Evolutionary conservation across 1,140 invertebrate species (phyloP), one percentile per base, ranked within the genome.

Genomic region (Lysiphlebus fabarum): DNA sequence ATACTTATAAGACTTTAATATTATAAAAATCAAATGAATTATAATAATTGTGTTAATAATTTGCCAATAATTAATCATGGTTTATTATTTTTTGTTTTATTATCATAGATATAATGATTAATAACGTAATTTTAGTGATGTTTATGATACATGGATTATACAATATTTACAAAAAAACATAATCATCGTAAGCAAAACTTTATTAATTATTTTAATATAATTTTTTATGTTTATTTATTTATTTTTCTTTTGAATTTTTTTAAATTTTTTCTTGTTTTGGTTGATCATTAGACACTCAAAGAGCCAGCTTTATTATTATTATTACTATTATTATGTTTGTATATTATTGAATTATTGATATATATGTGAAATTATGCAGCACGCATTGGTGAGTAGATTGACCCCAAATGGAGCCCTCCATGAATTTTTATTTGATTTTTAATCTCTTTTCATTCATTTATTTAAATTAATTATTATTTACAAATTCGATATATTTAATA

Each of bases 71-170:
- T 43, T 56, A 41, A 41, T 54, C 49, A 43, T 43, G 17, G 7
- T 48, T 57, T 37, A 55, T 78, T 77, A 77, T 79, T 26, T n/a
- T 4, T 26, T 77, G 68, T 76, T 78, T 71, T 75, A 77, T 73
- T 78, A 72, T 78, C 75, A 77, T 78, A 76, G 73, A 70, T 76
- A 76, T 79, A 79, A 78, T 78, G 72, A 76, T 77, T 71, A 72
- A 70, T 78, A 79, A 77, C 73, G 74, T 77, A 75, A 71, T 74
- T 73, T 74, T 67, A 77, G 66, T 77, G 65, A 76, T 76, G 68
- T 79, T 79, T 79, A 26, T 26, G 17, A 26, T 79, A 79, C 77
- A 79, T 70, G 71, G 73, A 79, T 78, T 79, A 78, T 79, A 79
- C 77, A 79, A 76, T 64, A 64, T 64, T 55, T 63, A 63, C 58